These are phyloP conservation scores for Philaenus spumarius DNA, from an alignment of 1,140 invertebrate genomes.

Conservation along the genomic window DNA sequence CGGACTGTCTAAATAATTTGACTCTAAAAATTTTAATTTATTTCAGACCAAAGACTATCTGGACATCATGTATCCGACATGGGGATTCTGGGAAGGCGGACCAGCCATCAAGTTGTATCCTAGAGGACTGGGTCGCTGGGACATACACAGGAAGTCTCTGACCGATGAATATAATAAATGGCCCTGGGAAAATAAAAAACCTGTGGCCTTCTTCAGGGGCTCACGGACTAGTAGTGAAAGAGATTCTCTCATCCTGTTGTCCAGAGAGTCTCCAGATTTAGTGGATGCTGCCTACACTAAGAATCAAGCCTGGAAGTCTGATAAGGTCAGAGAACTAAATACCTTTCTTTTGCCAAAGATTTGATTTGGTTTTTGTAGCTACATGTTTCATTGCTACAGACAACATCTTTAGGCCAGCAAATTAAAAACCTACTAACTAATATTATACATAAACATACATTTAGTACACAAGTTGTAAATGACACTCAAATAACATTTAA, in stretches of 20 bases:
- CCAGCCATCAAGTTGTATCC: constrained; percentile 92
- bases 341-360: no score
- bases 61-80: constrained; percentile 95
- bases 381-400: no score
- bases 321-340: no score
- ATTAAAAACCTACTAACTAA: no score
- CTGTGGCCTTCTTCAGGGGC: constrained; percentile 83
- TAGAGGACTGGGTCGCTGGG: constrained; percentile 88
- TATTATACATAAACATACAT: no score
- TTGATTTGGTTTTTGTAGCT: no score
- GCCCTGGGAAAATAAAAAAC: constrained; percentile 73
- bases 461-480: no score
- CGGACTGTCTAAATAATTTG: no score
- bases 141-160: constrained; percentile 67
- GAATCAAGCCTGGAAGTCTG: constrained; percentile 97
- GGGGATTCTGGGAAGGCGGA: constrained; percentile 97
- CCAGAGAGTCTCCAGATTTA: constrained; percentile 66
- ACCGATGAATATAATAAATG: constrained; percentile 55
- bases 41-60: constrained; percentile 65
- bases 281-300: constrained; percentile 94
- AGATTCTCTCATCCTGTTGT: constrained; percentile 83
- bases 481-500: no score
- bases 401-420: no score
- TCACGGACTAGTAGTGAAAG: constrained; percentile 87
- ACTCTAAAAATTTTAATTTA: no score